Evolutionary conservation across 2,797 vertebrate genomes (phyloP), one percentile per base, ranked within the genome.

Genomic region (Rhabdomys pumilio): DNA sequence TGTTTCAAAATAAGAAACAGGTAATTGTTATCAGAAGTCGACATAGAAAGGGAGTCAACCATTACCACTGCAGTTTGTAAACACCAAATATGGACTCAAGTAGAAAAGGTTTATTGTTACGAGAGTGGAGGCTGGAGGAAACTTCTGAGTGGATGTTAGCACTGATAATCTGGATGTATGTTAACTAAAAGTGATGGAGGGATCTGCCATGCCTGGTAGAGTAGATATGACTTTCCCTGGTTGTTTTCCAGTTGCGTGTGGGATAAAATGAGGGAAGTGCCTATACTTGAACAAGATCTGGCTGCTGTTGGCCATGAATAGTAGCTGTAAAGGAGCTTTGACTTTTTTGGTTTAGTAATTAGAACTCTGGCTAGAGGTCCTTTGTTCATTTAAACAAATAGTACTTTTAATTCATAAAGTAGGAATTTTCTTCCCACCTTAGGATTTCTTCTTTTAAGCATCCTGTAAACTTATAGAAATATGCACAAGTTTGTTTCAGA

Each of bases 291-390:
- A 4, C 17, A 73, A 73, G n/a, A 34, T 50, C 13, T 84, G 24
- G 59, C 9, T 63, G 15, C 3, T 44, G 2, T 79, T 24, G 3
- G 47, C 1, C 4, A 50, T 9, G 1, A 38, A 2, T 4, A 50
- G 19, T 69, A 34, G 6, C 26, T 59, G 31, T 17, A 75, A 44
- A 41, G 24, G 1, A 75, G 13, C 9, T 81, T 65, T 75, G 6
- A 6, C 47, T 44, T 85, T 6, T 26, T 22, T 76, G 20, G 4
- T 2, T 14, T 82, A 19, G 3, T 53, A 63, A 72, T 50, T 41
- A 55, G 41, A 63, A 50, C 6, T 88, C 29, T 41, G 9, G 22
- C 12, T 55, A 47, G 11, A 47, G 50, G 76, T 75, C 7, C 8
- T 85, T 84, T 79, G 19, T 50, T 5, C 12, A 73, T 63, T 73